Conservation (phyloP, 2,888 invertebrate species). For the Dione vanillae region DNA sequence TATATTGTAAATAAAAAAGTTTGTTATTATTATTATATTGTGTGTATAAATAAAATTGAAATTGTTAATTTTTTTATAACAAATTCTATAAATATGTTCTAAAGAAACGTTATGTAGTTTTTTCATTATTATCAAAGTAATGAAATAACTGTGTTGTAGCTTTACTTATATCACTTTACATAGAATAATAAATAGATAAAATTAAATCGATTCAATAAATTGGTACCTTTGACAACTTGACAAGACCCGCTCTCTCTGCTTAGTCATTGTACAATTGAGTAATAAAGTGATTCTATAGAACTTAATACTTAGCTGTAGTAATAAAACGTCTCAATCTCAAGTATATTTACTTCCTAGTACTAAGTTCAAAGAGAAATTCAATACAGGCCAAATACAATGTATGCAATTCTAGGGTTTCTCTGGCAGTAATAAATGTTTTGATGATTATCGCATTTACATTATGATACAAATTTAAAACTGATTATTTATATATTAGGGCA, state of each 20-base stretch:
- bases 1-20: too few species aligned
- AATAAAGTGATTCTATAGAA: slow-evolving; percentile 12
- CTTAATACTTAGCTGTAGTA: neutral
- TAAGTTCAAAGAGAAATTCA: slow-evolving; percentile 8
- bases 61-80: too few species aligned
- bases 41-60: too few species aligned
- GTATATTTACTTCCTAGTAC: neutral
- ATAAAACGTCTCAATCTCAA: slow-evolving; percentile 22
- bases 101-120: too few species aligned
- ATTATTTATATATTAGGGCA: too few species aligned
- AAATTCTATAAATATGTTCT: too few species aligned
- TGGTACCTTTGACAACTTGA: neutral
- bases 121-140: too few species aligned
- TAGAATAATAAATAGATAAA: neutral
- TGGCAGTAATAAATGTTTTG: slow-evolving; percentile 8
- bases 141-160: neutral
- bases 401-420: slow-evolving; percentile 5
- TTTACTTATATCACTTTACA: neutral
- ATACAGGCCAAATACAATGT: slow-evolving; percentile 10
- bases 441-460: slow-evolving; percentile 6
- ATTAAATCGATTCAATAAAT: neutral
- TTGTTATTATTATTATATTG: too few species aligned
- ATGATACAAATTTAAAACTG: neutral
- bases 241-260: neutral
- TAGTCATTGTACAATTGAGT: neutral